phyloP scores from a whole-genome alignment of 2,888 invertebrate genomes.

The Ceramica pisi region DNA sequence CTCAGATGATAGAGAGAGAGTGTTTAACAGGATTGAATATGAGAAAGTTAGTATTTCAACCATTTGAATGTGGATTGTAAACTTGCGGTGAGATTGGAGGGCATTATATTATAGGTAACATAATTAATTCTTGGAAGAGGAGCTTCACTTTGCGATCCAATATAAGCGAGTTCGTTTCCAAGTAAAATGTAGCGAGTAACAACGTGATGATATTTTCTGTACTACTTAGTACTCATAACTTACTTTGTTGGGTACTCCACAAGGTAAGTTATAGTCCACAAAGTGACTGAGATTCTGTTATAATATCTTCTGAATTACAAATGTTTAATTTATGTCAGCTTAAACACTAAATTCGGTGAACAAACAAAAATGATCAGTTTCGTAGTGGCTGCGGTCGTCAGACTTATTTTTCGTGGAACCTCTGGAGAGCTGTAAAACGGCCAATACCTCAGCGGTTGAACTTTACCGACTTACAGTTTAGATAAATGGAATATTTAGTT shows the following conservation, averaged over 20 bases:
- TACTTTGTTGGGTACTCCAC: neutral
- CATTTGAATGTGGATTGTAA: too few relatives aligned
- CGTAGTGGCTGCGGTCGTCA: neutral
- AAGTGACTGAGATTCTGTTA: neutral
- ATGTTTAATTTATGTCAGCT: neutral
- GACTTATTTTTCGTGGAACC: neutral
- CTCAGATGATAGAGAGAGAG: too few relatives aligned
- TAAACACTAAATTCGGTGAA: neutral
- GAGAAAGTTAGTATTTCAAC: too few relatives aligned
- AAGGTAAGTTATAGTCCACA: too few relatives aligned
- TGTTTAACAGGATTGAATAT: too few relatives aligned
- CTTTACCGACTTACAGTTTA: slow-evolving; percentile 27
- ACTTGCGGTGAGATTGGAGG: too few relatives aligned
- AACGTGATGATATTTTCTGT: neutral
- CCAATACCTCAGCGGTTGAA: slow-evolving; percentile 20
- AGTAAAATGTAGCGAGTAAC: slow-evolving; percentile 8
- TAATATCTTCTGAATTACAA: neutral
- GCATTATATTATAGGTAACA: neutral
- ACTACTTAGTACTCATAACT: neutral
- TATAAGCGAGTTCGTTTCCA: neutral
- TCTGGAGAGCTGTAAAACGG: slow-evolving; percentile 5
- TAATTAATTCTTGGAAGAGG: slow-evolving; percentile 2
- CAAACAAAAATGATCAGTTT: slow-evolving; percentile 1
- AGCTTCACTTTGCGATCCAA: slow-evolving; percentile 11
- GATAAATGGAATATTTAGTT: slow-evolving; percentile 56